phyloP scores from a whole-genome alignment of 2,888 invertebrate species.

The Agrochola lota region DNA sequence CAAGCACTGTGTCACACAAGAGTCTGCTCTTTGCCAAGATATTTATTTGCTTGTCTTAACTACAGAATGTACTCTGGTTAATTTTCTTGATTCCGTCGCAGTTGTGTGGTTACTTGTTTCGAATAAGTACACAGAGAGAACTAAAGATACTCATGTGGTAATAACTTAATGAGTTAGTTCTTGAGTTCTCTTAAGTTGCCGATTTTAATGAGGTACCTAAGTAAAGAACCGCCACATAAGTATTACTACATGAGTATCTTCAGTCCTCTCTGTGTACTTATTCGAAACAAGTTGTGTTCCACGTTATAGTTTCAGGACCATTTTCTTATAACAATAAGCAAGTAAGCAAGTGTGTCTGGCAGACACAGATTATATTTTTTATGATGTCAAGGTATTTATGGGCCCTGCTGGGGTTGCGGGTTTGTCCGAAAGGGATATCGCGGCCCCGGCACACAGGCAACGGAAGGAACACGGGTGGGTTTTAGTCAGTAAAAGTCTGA shows the following conservation, averaged over 20 bases:
- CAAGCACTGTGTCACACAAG: not conserved
- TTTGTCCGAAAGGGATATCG: too few relatives aligned
- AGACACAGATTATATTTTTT: not conserved
- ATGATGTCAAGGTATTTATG: too few relatives aligned
- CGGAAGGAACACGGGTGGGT: too few relatives aligned
- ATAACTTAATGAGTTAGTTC: not conserved
- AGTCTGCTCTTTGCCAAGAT: conserved; percentile 2
- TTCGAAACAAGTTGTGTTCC: not conserved
- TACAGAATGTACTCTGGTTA: conserved; percentile 12
- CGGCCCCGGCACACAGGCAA: too few relatives aligned
- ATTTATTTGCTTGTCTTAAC: conserved; percentile 3
- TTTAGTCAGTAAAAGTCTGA: too few relatives aligned
- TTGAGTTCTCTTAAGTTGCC: not conserved
- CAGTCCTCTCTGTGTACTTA: not conserved
- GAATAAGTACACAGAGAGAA: too few relatives aligned
- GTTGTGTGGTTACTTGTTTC: conserved; percentile 17
- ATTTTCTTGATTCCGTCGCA: conserved; percentile 9
- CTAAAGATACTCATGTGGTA: too few relatives aligned
- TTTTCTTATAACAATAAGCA: not conserved
- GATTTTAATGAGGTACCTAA: not conserved
- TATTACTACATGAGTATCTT: not conserved
- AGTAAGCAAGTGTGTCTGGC: not conserved
- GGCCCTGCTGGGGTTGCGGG: too few relatives aligned
- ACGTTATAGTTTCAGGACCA: not conserved
- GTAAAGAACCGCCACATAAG: not conserved